Evolutionary conservation across 2,888 invertebrate genomes (phyloP).

Genomic region (Lasius platythorax): DNA sequence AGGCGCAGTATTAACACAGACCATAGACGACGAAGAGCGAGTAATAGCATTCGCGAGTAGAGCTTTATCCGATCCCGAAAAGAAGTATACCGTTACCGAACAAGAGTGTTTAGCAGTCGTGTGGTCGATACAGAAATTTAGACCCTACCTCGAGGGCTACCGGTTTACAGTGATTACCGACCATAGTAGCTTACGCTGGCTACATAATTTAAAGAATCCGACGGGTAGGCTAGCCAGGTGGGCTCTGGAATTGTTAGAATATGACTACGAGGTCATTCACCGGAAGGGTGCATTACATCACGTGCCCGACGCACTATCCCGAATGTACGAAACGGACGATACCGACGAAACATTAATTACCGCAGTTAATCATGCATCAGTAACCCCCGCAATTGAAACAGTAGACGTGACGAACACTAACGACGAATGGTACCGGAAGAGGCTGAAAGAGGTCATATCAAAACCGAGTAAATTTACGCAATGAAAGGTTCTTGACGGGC

Average conservation of each 20-base stretch:
- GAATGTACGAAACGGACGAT: background rate
- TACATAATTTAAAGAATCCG: slow-evolving; percentile 63
- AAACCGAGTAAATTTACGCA: too few relatives aligned
- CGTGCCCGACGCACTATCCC: slow-evolving; percentile 60
- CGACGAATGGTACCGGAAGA: background rate
- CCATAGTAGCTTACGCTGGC: slow-evolving; percentile 33
- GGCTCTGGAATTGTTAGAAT: slow-evolving; percentile 62
- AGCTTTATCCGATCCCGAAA: too few relatives aligned
- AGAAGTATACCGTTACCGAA: too few relatives aligned
- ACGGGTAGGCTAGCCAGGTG: slow-evolving; percentile 49
- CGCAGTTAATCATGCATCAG: background rate
- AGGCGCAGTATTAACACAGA: too few relatives aligned
- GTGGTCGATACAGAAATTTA: too few relatives aligned
- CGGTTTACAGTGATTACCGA: too few relatives aligned
- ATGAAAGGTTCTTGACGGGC: too few relatives aligned
- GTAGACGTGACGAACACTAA: background rate
- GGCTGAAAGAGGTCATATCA: background rate
- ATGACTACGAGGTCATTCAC: slow-evolving; percentile 59
- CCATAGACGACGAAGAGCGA: too few relatives aligned
- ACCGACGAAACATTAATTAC: background rate
- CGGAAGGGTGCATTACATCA: background rate
- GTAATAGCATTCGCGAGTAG: too few relatives aligned
- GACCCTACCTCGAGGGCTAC: too few relatives aligned
- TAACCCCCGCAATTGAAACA: too few relatives aligned
- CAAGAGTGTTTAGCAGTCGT: too few relatives aligned